Base-by-base conservation (phyloP, 1,140 invertebrate species). In the Lamellibrachia luymesi region DNA sequence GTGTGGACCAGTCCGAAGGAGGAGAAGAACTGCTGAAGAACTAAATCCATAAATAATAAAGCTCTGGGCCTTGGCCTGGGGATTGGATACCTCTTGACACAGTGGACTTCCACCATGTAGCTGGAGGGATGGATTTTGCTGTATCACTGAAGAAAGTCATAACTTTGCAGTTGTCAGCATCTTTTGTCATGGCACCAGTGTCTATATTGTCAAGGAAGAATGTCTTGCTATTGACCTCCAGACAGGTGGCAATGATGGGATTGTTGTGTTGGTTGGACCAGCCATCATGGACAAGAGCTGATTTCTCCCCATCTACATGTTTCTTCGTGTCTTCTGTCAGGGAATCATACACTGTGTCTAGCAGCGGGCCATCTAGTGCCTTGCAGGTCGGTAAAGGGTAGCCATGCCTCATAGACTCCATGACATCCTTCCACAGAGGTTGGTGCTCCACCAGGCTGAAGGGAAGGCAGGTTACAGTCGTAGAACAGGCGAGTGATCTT, bases 211-310 rank as follows among this genome's bases (percentile, higher is more conserved):
- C 91, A 17, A 91, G 38, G 49, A 91, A 91, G 49, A 22, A 91
- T n/a, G 91, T n/a, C 91, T 91, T 91, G 91, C 91, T 49, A 91
- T 91, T 50, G 25, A 91, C 91, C 91, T 22, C 1, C 13, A 91
- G 17, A n/a, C 25, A n/a, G 1, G 1, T 91, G 91, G 13, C 91
- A n/a, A 91, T 50, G 50, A 91, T 91, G 25, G 91, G 91, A n/a
- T 91, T 49, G 38, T 91, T 91, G 91, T 91, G 91, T 25, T n/a
- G 22, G 91, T 91, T 91, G 91, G 25, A n/a, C 91, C 91, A 91
- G 25, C 25, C 91, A 91, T 91, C 91, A 25, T 0, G 38, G 49
- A 25, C 49, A 13, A 91, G 91, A 50, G 91, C 22, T n/a, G 91
- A 1, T 1, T 0, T 91, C 49, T 91, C 49, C 49, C 91, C 91